These are phyloP conservation scores for Macrotus californicus DNA, from an alignment of 2,113 vertebrate species.

Conservation along the genomic window DNA sequence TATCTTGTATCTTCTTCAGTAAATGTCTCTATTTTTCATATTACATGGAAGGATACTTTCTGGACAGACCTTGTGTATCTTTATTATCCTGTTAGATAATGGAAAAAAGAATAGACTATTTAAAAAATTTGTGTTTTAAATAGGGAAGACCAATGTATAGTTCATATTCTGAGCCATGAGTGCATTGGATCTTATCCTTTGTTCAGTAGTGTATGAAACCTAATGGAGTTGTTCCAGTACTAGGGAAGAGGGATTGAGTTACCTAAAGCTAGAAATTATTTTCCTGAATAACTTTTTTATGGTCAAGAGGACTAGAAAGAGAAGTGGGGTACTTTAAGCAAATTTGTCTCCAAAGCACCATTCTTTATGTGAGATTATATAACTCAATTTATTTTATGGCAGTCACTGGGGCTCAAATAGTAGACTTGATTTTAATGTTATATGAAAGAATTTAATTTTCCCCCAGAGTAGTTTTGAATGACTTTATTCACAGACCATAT, in stretches of 20 bases:
- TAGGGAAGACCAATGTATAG: background rate
- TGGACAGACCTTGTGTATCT: background rate
- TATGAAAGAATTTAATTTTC: constrained; percentile 12
- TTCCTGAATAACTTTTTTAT: background rate
- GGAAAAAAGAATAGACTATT: background rate
- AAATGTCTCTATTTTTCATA: too few relatives aligned
- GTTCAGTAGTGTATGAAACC: background rate
- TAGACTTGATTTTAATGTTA: constrained; percentile 23
- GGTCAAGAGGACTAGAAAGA: background rate
- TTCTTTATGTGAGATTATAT: background rate
- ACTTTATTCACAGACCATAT: background rate
- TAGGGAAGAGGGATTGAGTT: background rate
- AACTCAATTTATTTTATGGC: constrained; percentile 25
- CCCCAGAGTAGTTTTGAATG: background rate
- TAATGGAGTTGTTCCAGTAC: background rate
- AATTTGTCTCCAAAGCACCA: background rate
- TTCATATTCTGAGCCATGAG: background rate
- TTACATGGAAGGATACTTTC: too few relatives aligned
- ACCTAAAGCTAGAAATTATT: background rate
- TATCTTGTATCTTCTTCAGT: too few relatives aligned
- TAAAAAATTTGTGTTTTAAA: background rate
- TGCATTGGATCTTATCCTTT: background rate
- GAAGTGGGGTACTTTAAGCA: background rate
- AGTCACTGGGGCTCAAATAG: background rate
- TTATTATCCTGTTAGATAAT: background rate